Percentiles rank a stretch among this genome's conserved stretches.
Evolutionary conservation across 2,797 vertebrate genomes (phyloP).

Genomic region (Hippopotamyrus pictus): DNA sequence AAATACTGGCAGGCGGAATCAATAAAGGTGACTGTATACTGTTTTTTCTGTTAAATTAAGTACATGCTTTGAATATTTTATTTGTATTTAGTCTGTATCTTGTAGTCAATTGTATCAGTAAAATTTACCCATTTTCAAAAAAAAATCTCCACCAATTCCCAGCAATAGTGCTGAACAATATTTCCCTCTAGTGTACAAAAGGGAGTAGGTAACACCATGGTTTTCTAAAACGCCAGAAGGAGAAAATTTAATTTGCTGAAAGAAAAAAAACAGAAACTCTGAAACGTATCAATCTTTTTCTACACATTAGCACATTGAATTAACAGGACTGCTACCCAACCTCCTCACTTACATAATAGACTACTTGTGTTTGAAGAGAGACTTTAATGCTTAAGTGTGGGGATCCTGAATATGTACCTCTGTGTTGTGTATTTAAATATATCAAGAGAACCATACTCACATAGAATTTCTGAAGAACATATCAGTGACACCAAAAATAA

Average conservation of each 20-base stretch:
- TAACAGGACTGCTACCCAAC: neutral
- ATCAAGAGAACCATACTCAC: neutral
- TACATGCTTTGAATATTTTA: neutral
- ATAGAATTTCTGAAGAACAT: neutral
- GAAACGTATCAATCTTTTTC: neutral
- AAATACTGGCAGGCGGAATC: neutral
- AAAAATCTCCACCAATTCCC: neutral
- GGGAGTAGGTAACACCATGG: neutral
- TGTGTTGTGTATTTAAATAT: neutral
- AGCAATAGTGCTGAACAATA: neutral
- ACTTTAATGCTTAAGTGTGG: neutral
- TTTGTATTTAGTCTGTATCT: neutral
- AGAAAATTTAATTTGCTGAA: neutral
- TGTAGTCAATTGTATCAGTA: neutral
- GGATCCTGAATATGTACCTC: neutral
- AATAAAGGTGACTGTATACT: neutral
- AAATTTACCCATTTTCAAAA: neutral
- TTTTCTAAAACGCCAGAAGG: neutral
- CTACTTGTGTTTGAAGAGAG: neutral
- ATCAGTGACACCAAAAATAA: neutral
- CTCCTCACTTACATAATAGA: too few species aligned
- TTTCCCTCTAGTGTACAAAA: neutral
- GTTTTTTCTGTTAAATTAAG: neutral
- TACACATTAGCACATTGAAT: neutral
- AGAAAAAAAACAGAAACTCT: neutral